Percentiles rank a stretch among this genome's conserved stretches.
Evolutionary conservation across 2,888 invertebrate genomes (phyloP).

Genomic region (Polymixis lichenea): DNA sequence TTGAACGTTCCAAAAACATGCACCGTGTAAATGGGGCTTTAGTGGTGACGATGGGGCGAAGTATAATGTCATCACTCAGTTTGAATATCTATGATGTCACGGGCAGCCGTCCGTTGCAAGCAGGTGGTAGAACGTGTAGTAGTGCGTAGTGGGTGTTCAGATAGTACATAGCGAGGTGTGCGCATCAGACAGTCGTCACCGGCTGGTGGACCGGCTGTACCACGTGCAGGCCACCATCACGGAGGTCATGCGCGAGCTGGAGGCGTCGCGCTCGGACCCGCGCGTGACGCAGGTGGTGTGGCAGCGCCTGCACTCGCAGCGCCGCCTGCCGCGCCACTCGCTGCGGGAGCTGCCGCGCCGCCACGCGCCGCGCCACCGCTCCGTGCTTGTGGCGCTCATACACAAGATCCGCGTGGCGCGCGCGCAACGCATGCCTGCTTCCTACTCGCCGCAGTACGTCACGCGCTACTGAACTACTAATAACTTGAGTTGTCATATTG

Average conservation of each 20-base stretch:
- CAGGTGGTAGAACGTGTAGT: constrained; percentile 1
- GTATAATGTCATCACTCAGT: background rate
- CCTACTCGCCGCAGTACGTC: background rate
- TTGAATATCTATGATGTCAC: background rate
- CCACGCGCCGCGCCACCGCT: background rate
- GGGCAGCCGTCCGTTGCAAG: background rate
- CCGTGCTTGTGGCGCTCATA: background rate
- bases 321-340: constrained; percentile 35
- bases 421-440: fast-evolving
- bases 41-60: background rate
- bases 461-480: background rate
- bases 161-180: constrained; percentile 70
- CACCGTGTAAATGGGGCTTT: background rate
- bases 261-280: constrained; percentile 76
- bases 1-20: background rate
- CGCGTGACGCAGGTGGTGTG: constrained; percentile 72
- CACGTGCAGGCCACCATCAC: constrained; percentile 75
- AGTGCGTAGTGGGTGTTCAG: constrained; percentile 41
- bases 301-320: constrained; percentile 54
- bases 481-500: background rate
- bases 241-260: constrained; percentile 72
- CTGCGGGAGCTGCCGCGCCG: background rate
- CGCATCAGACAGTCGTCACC: constrained; percentile 86
- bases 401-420: background rate
- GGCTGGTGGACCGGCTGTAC: constrained; percentile 81